Base-by-base conservation (phyloP, 2,888 invertebrate species). In the Holacanthella duospinosa region DNA sequence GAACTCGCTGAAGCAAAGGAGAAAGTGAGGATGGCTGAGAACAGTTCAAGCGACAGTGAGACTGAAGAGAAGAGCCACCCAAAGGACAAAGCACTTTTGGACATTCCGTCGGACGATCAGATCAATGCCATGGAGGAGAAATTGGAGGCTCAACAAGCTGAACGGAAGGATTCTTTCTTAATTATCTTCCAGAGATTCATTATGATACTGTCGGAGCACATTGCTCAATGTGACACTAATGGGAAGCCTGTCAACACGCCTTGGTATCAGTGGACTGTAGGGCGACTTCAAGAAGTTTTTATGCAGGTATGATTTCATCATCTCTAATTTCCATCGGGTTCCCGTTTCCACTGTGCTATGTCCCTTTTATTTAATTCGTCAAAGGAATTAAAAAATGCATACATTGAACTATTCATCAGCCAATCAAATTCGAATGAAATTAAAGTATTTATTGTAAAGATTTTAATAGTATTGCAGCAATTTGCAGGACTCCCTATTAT, bases 151-250 rank as follows among this genome's bases (percentile, higher is more conserved):
- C 93, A 93, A 0, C 93, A 94, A 79, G 92, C 92, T 69, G 94
- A 96, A 79, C 94, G 95, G 79, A 96, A 96, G 80, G 90, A 94
- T 76, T 81, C 96, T 68, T 96, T 96, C 78, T 85, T 96, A 67
- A 94, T 96, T 77, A 92, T 96, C 74, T 96, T 96, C 80, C 95
- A 96, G 82, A 84, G 96, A 65, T 97, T 99, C 80, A 96, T 96
- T 72, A 95, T 96, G 89, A 91, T 95, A 74, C 81, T 99, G 70
- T 93, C 94, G 0, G 95, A 97, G 78, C 95, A 97, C 80, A 83
- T 97, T 74, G 90, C 92, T 61, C 82, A 89, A 64, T 90, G 90
- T 77, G 96, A 97, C 78, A 90, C 92, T 1, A 93, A 95, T 80
- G 92, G 90, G 19, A 84, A 87, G 68, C 93, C 94, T 79, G 91